A percentile compares a stretch with the other conserved stretches of the same genome.
Evolutionary conservation across 2,113 vertebrate species (phyloP).

Genomic region (Semnopithecus entellus): DNA sequence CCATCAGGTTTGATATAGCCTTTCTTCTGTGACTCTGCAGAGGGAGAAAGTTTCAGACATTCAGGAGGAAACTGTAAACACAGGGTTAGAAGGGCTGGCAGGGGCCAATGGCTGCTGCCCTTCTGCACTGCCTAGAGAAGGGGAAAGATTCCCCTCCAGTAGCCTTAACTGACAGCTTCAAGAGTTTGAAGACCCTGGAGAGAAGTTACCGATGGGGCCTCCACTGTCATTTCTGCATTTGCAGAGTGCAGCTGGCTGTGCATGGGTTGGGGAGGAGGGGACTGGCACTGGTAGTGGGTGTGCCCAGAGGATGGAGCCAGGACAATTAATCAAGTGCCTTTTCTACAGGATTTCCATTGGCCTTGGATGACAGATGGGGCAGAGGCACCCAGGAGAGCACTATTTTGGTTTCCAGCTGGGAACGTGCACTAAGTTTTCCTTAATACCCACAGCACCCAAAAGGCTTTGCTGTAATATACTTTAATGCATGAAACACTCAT

Average conservation of each 20-base stretch:
- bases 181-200: not conserved
- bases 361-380: conserved; percentile 52
- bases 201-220: not conserved
- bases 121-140: not conserved
- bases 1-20: not conserved
- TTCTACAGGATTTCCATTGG: conserved; percentile 51
- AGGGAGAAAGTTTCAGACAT: conserved; percentile 6
- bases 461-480: conserved; percentile 68
- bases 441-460: conserved; percentile 75
- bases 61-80: not conserved
- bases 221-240: not conserved
- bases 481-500: conserved; percentile 73
- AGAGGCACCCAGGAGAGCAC: conserved; percentile 55
- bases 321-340: conserved; percentile 68
- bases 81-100: not conserved
- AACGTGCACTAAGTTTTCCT: conserved; percentile 72
- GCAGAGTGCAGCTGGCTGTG: not conserved
- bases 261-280: not conserved
- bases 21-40: not conserved
- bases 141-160: not conserved
- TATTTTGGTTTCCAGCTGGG: conserved; percentile 75
- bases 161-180: not conserved
- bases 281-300: not conserved
- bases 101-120: not conserved
- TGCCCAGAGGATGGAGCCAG: conserved; percentile 21